Evolutionary conservation across 2,888 invertebrate species (phyloP).

Genomic region (Linhomoeus sp.): DNA sequence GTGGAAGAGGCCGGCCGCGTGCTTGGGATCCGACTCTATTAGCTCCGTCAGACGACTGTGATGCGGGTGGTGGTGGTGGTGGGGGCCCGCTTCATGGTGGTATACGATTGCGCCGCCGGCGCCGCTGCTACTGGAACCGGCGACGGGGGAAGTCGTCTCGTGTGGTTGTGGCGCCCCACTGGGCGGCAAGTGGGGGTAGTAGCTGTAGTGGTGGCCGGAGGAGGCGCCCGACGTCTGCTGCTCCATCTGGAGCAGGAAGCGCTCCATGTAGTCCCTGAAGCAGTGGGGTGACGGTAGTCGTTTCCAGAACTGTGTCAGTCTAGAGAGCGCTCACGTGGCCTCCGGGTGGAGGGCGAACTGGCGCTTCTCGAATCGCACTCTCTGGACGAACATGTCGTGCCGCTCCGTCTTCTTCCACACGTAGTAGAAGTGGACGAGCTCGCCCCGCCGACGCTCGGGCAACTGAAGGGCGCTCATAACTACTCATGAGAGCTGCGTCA

Average conservation of each 20-base stretch:
- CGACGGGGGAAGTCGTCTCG: neutral
- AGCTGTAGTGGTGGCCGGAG: no score
- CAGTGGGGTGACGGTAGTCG: no score
- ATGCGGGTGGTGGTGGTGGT: neutral
- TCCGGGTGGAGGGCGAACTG: conserved; percentile 77
- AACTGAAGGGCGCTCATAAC: conserved; percentile 37
- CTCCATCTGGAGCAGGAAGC: neutral
- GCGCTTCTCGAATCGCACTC: conserved; percentile 68
- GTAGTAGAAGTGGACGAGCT: conserved; percentile 70
- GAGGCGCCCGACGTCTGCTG: neutral
- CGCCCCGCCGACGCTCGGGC: conserved; percentile 76
- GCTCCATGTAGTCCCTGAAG: neutral
- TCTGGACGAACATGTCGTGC: conserved; percentile 65
- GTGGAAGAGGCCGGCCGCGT: neutral
- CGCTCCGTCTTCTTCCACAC: conserved; percentile 97
- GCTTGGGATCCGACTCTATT: neutral
- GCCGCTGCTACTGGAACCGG: neutral
- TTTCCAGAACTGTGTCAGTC: neutral
- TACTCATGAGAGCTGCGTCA: neutral
- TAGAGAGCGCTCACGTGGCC: conserved; percentile 41
- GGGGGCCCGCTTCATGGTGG: neutral
- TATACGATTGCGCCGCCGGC: neutral
- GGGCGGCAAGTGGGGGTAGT: no score
- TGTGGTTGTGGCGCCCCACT: no score
- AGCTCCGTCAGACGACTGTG: neutral